Evolutionary conservation across 2,888 invertebrate species (phyloP), one percentile per base, ranked within the genome.

Genomic region (Cetonia aurata): DNA sequence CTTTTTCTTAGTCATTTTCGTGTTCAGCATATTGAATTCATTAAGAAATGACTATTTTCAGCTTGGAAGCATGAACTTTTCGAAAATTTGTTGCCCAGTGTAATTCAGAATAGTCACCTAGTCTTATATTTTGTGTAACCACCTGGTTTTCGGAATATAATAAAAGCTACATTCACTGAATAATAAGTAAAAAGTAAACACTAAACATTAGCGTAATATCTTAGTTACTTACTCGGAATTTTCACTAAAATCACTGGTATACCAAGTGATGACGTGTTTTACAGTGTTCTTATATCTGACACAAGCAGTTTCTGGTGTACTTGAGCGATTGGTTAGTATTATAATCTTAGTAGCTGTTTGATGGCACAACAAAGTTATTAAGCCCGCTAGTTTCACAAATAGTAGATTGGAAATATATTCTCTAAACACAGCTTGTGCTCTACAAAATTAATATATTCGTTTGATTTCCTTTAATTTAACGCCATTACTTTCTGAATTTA

Each of bases 231-330:
- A 69, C 69, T 8, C 19, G 13, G 88, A 88, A 42, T 88, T 86
- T 0, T 89, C 88, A 74, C 88, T 88, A 37, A 93, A 87, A 65
- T 92, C 90, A 37, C 89, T 85, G 70, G 89, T 88, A 81, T 96
- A 95, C 96, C 96, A 97, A 3, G 90, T 83, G 12, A 89, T 83
- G 69, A 92, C 90, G 79, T 96, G 95, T 2, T 91, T 86, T 46
- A 94, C 85, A 0, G 96, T 96, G 4, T 92, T 89, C 6, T 94
- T 83, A 81, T 96, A 96, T 76, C 96, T 87, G 72, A 87, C 88
- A 83, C 94, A 94, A 0, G 95, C 91, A 0, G 89, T 88, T 56
- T 86, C 83, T 0, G 88, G 83, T 0, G 89, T 90, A 65, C 89
- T 87, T 31, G 94, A 94, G 78, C 91, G 90, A 19, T 89, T 88